Percentiles rank a stretch among this genome's conserved stretches.
Evolutionary conservation across 2,888 invertebrate species (phyloP).

Genomic region (Stenurella melanura): DNA sequence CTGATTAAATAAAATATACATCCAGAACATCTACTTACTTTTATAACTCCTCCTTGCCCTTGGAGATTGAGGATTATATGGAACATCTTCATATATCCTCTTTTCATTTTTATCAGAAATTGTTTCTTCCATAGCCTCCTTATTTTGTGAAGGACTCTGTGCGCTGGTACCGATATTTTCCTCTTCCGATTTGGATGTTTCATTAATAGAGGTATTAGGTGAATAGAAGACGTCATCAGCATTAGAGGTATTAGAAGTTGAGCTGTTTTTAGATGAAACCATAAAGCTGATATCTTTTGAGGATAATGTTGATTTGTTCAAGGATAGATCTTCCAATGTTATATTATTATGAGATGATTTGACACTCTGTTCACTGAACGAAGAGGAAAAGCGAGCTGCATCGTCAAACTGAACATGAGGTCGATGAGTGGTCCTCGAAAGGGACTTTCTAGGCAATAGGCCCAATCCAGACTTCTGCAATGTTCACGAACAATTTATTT

Average conservation of each 20-base stretch:
- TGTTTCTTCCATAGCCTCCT: not conserved
- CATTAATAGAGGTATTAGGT: conserved; percentile 58
- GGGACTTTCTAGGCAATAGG: conserved; percentile 61
- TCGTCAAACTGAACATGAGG: conserved; percentile 56
- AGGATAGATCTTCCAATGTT: conserved; percentile 35
- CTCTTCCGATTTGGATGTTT: conserved; percentile 43
- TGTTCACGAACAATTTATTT: conserved; percentile 27
- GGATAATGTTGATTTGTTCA: conserved; percentile 34
- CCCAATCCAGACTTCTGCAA: conserved; percentile 52
- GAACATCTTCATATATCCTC: conserved; percentile 25
- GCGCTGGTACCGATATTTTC: not conserved
- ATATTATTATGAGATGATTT: conserved; percentile 40
- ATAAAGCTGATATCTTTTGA: conserved; percentile 48
- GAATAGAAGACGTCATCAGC: conserved; percentile 61
- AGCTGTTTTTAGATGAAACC: conserved; percentile 46
- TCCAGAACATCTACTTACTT: conserved; percentile 54
- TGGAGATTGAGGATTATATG: conserved; percentile 54
- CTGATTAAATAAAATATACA: too few species aligned
- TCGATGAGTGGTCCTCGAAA: conserved; percentile 55
- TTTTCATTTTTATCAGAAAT: conserved; percentile 10
- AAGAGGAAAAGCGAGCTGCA: conserved; percentile 49
- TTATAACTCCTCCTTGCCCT: conserved; percentile 65
- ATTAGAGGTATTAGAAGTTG: conserved; percentile 37
- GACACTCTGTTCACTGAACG: conserved; percentile 51
- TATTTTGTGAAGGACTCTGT: conserved; percentile 15